Evolutionary conservation across 2,888 invertebrate genomes (phyloP).

Genomic region (Acleris cristana): DNA sequence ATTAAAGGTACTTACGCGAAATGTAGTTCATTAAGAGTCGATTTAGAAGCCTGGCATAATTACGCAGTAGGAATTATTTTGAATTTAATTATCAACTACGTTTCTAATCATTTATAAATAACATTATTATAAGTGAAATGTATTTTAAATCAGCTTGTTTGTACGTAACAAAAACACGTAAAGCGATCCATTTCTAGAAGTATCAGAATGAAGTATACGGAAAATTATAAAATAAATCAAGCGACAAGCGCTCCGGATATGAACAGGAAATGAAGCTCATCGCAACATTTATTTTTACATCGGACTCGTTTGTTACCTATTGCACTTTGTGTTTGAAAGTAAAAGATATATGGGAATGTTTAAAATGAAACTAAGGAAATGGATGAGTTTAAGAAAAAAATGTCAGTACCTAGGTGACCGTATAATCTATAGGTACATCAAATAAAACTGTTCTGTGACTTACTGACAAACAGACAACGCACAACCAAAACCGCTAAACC

Average conservation of each 20-base stretch:
- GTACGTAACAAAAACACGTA: constrained; percentile 11
- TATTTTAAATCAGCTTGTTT: neutral
- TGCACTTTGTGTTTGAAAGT: neutral
- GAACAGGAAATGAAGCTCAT: constrained; percentile 55
- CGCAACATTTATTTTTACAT: constrained; percentile 32
- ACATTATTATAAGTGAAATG: neutral
- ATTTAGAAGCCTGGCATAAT: constrained; percentile 6
- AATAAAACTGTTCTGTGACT: too few species aligned
- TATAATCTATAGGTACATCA: too few species aligned
- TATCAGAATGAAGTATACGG: constrained; percentile 4
- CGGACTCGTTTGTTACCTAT: constrained; percentile 4
- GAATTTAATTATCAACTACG: neutral
- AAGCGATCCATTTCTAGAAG: constrained; percentile 8
- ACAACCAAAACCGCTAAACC: too few species aligned
- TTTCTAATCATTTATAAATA: too few species aligned
- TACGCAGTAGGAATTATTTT: neutral
- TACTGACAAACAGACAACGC: too few species aligned
- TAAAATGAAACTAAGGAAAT: neutral
- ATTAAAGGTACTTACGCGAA: constrained; percentile 18
- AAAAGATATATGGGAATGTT: constrained; percentile 11
- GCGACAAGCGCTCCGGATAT: constrained; percentile 55
- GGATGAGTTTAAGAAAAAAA: too few species aligned
- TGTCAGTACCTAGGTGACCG: too few species aligned
- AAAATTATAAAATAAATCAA: constrained; percentile 36
- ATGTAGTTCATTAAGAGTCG: constrained; percentile 29